Evolutionary conservation across 2,113 vertebrate genomes (phyloP), one percentile per base, ranked within the genome.

Genomic region (Accipiter virgatus): DNA sequence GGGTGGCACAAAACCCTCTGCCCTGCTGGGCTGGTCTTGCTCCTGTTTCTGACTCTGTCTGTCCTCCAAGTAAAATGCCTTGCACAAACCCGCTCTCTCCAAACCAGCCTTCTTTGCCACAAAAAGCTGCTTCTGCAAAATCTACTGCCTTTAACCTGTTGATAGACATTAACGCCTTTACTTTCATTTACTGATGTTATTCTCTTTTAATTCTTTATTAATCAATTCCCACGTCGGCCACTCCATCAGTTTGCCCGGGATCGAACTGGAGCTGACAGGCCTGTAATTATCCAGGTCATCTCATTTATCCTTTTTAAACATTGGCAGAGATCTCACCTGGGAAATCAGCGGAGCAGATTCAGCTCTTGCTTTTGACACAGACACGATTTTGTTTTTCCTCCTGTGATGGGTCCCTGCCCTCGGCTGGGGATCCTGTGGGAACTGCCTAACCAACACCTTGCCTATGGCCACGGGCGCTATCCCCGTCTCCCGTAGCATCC

Each of bases 221-320:
- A 94, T 88, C 73, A 94, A 40, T 91, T 67, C 94, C 95, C 81
- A 61, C 81, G 31, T 90, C 93, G 86, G 84, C 81, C 89, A 75
- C 89, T 95, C 86, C 81, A 86, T 94, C 93, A 80, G 43, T 66
- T 34, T 80, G 71, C 81, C 66, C 0, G 0, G 78, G 55, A 91
- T 93, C 53, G 23, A 95, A 95, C 78, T 14, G 32, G 87, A 95
- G 86, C 71, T 88, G 96, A 91, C 86, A 94, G 87, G 81, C n/a
- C 89, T 73, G 81, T 96, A 95, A 96, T 97, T 96, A 96, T 75
- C 89, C 91, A 91, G 86, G 93, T 90, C 78, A 36, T 89, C 89
- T 87, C 93, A 89, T 96, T 95, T 89, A 96, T 93, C 89, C 91
- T 80, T 48, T 75, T 91, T 73, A 96, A 88, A 91, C 5, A 9